Evolutionary conservation across 1,140 invertebrate genomes (phyloP).

Genomic region (Drosophila nigromelanica): DNA sequence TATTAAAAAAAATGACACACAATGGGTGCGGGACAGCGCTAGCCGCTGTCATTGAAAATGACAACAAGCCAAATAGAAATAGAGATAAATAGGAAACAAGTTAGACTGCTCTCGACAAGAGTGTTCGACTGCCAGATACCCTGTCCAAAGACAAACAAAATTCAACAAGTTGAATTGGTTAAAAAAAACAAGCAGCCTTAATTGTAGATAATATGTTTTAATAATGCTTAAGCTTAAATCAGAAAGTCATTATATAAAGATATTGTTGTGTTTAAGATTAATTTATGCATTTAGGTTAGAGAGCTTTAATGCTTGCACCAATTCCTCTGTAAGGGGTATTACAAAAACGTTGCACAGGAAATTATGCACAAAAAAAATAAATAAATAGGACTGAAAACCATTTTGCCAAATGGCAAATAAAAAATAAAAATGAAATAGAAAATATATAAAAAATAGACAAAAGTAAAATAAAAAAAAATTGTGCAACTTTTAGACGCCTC

Average conservation of each 20-base stretch:
- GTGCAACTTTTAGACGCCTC: slow-evolving; percentile 55
- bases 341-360: slow-evolving; percentile 32
- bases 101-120: neutral
- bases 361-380: slow-evolving; percentile 62
- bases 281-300: no score
- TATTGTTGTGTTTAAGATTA: no score
- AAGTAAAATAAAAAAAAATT: slow-evolving; percentile 23
- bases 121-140: slow-evolving; percentile 4
- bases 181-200: no score
- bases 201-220: no score
- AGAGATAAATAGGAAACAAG: slow-evolving; percentile 32
- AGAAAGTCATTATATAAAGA: no score
- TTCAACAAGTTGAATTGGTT: no score
- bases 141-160: neutral
- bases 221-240: no score
- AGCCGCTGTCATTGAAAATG: slow-evolving; percentile 68
- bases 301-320: no score
- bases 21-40: slow-evolving; percentile 35
- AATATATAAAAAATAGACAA: slow-evolving; percentile 30
- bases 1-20: slow-evolving; percentile 26
- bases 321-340: no score
- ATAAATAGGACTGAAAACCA: slow-evolving; percentile 32
- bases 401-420: slow-evolving; percentile 47
- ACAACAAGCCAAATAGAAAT: slow-evolving; percentile 55
- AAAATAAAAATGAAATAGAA: slow-evolving; percentile 20